Evolutionary conservation across 2,797 vertebrate species (phyloP).

Genomic region (Echeneis naucrates): DNA sequence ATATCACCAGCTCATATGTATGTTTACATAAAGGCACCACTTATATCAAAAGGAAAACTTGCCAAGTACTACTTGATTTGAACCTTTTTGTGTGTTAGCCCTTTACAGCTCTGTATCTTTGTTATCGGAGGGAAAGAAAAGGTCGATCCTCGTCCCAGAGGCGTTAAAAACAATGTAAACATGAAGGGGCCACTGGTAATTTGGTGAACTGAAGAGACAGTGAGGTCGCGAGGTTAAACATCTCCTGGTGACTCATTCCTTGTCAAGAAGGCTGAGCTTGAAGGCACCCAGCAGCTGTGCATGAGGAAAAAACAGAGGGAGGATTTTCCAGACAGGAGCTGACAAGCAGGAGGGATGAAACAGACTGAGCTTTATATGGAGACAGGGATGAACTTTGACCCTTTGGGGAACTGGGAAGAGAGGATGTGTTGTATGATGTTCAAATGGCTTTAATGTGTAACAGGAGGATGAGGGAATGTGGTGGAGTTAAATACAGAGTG

Average conservation of each 20-base stretch:
- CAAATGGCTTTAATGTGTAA: constrained; percentile 37
- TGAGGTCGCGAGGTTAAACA: constrained; percentile 50
- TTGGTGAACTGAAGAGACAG: constrained; percentile 27
- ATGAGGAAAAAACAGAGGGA: constrained; percentile 46
- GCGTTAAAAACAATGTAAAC: constrained; percentile 55
- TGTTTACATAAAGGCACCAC: background rate
- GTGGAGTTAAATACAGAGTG: constrained; percentile 36
- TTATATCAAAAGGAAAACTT: background rate
- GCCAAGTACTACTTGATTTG: background rate
- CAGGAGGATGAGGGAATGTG: constrained; percentile 21
- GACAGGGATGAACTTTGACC: constrained; percentile 55
- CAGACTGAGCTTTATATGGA: constrained; percentile 46
- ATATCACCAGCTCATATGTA: background rate
- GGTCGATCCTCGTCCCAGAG: constrained; percentile 22
- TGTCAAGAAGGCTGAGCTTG: constrained; percentile 44
- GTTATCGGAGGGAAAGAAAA: constrained; percentile 15
- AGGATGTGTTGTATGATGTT: constrained; percentile 50
- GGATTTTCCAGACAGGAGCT: constrained; percentile 46
- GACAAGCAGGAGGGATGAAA: constrained; percentile 24
- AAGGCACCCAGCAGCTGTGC: constrained; percentile 56
- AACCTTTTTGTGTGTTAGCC: background rate
- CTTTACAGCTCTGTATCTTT: constrained; percentile 4
- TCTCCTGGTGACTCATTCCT: constrained; percentile 52
- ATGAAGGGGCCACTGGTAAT: constrained; percentile 37
- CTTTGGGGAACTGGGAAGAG: constrained; percentile 31